phyloP scores from a whole-genome alignment of 2,113 vertebrate genomes.

The Rhagologus leucostigma region DNA sequence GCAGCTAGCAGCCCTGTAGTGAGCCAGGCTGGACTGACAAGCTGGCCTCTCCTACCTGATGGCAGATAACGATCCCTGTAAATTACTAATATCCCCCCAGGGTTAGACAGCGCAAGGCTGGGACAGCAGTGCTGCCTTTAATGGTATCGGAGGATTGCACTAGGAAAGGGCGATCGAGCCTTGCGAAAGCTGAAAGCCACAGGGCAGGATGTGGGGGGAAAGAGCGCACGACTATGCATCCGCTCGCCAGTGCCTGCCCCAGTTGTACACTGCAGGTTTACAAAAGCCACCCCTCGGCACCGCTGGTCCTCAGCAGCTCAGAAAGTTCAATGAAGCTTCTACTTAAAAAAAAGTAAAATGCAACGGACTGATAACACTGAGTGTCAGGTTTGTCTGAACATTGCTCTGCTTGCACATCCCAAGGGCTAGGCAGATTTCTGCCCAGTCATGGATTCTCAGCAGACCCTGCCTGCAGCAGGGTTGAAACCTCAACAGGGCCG shows the following conservation, averaged over 20 bases:
- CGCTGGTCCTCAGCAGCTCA: neutral
- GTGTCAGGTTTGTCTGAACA: neutral
- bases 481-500: neutral
- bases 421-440: neutral
- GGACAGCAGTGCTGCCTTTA: neutral
- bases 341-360: neutral
- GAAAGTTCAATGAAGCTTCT: neutral
- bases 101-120: neutral
- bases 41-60: slow-evolving; percentile 40
- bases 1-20: neutral
- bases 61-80: slow-evolving; percentile 51
- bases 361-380: neutral
- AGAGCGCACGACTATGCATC: neutral
- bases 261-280: neutral
- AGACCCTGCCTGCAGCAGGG: neutral
- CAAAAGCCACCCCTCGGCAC: neutral
- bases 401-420: neutral
- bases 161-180: neutral
- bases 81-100: slow-evolving; percentile 48
- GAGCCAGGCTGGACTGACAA: slow-evolving; percentile 9
- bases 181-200: slow-evolving; percentile 43
- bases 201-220: slow-evolving; percentile 42
- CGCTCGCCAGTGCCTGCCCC: rapidly evolving
- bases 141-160: neutral
- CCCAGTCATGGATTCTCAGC: neutral